phyloP scores from a whole-genome alignment of 2,888 invertebrate genomes.

The Nomada flava region DNA sequence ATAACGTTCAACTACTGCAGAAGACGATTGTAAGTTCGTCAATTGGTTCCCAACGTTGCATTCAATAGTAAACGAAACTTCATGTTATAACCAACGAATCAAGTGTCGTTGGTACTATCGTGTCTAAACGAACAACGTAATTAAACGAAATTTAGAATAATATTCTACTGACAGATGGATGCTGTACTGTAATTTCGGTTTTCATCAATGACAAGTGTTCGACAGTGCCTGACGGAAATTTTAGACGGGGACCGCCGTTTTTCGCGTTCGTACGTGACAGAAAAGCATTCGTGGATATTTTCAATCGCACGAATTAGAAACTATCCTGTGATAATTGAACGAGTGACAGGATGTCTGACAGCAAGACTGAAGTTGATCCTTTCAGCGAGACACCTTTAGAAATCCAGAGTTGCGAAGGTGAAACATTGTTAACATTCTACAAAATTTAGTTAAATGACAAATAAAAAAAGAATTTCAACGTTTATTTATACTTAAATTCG shows the following conservation, averaged over 20 bases:
- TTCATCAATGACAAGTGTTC: constrained; percentile 23
- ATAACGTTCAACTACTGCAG: constrained; percentile 42
- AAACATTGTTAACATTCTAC: constrained; percentile 10
- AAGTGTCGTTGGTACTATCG: background rate
- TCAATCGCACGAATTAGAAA: constrained; percentile 4
- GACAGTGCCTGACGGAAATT: constrained; percentile 1
- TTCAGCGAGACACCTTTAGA: constrained; percentile 80
- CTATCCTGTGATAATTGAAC: constrained; percentile 20
- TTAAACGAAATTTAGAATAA: constrained; percentile 19
- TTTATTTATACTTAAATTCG: background rate
- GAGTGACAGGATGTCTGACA: constrained; percentile 73
- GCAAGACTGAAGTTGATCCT: constrained; percentile 77
- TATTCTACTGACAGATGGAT: constrained; percentile 24
- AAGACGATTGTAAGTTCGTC: constrained; percentile 13
- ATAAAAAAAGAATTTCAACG: background rate
- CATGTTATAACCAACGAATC: background rate
- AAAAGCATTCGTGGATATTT: constrained; percentile 2
- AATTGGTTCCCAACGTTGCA: constrained; percentile 12
- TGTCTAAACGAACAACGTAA: background rate
- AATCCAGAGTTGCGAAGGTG: constrained; percentile 75
- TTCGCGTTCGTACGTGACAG: background rate
- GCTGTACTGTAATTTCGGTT: constrained; percentile 7
- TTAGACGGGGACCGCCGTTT: background rate
- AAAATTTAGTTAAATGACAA: background rate
- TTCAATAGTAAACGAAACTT: background rate